phyloP scores from a whole-genome alignment of 2,888 invertebrate genomes.

The Ischnus inquisitorius region DNA sequence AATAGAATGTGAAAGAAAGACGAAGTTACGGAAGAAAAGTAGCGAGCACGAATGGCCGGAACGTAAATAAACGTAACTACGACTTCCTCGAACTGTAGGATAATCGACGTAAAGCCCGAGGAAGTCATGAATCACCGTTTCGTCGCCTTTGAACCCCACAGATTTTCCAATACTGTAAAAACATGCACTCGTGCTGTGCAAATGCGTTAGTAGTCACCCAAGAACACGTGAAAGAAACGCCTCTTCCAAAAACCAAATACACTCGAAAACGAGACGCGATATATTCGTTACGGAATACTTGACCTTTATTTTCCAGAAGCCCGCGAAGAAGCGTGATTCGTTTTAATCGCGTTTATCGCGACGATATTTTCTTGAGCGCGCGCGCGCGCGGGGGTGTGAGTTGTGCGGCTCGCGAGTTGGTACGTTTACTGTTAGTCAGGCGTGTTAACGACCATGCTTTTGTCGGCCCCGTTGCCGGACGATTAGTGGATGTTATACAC shows the following conservation, averaged over 20 bases:
- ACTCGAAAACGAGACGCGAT: slow-evolving; percentile 56
- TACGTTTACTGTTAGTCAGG: slow-evolving; percentile 71
- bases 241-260: not conserved
- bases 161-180: slow-evolving; percentile 51
- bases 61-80: slow-evolving; percentile 19
- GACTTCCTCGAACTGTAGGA: slow-evolving; percentile 70
- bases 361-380: slow-evolving; percentile 61
- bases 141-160: not conserved
- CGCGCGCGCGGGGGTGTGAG: slow-evolving; percentile 12
- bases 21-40: not conserved
- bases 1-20: not conserved
- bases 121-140: slow-evolving; percentile 38
- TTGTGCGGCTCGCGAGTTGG: slow-evolving; percentile 49
- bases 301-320: slow-evolving; percentile 81
- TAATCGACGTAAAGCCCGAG: slow-evolving; percentile 59
- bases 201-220: slow-evolving; percentile 8
- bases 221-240: not conserved
- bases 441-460: slow-evolving; percentile 41
- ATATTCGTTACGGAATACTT: slow-evolving; percentile 78
- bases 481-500: slow-evolving; percentile 22
- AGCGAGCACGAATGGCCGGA: not conserved
- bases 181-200: slow-evolving; percentile 54
- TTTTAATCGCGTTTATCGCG: slow-evolving; percentile 24
- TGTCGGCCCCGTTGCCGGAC: slow-evolving; percentile 30
- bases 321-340: slow-evolving; percentile 19